Evolutionary conservation across 2,888 invertebrate species (phyloP).

Genomic region (Stenolophus ochropezus): DNA sequence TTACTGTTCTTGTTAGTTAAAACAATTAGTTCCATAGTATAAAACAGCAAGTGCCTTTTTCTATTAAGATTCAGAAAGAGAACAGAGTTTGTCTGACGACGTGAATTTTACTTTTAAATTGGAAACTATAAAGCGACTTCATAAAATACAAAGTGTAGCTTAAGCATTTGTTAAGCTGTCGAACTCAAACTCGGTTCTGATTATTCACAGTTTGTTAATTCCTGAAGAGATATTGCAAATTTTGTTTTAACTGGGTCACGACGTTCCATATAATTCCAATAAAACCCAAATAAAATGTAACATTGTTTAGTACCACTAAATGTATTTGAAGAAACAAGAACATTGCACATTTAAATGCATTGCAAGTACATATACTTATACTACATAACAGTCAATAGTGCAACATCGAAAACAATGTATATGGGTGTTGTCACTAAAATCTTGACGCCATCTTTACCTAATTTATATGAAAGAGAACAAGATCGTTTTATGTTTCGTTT

Average conservation of each 20-base stretch:
- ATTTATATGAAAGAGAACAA: no score
- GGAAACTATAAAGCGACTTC: conserved; percentile 23
- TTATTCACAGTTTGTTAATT: conserved; percentile 39
- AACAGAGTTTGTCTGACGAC: neutral
- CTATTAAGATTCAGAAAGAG: neutral
- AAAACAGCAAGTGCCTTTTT: neutral
- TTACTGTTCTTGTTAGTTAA: neutral
- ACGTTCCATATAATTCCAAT: neutral
- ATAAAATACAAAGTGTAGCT: conserved; percentile 46
- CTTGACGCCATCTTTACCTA: no score
- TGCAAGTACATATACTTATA: neutral
- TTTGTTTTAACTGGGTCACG: neutral
- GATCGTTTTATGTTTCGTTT: no score
- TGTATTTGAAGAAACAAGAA: neutral
- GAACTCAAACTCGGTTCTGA: neutral
- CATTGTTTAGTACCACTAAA: neutral
- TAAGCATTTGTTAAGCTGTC: conserved; percentile 29
- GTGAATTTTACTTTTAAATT: conserved; percentile 49
- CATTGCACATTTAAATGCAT: neutral
- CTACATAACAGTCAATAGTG: no score
- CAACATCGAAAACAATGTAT: no score
- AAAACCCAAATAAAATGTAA: neutral
- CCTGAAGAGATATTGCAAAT: neutral
- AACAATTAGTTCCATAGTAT: neutral
- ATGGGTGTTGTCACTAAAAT: no score